phyloP scores from a whole-genome alignment of 2,888 invertebrate genomes.

The Gymnocheta viridis region DNA sequence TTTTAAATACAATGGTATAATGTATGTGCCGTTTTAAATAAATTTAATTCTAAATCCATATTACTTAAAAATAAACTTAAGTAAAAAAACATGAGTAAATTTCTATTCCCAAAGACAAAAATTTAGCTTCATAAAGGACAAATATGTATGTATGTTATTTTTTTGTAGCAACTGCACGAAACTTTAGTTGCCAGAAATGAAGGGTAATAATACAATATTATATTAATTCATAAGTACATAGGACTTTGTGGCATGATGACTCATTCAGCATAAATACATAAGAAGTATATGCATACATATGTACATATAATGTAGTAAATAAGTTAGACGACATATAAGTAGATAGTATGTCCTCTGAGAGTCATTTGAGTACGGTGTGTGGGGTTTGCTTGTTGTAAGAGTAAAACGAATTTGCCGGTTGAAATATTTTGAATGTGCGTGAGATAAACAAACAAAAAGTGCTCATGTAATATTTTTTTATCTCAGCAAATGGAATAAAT shows the following conservation, averaged over 20 bases:
- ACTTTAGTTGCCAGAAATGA: background rate
- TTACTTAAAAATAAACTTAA: too few relatives aligned
- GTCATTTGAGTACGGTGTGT: background rate
- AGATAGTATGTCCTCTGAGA: too few relatives aligned
- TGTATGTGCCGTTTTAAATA: too few relatives aligned
- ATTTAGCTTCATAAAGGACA: too few relatives aligned
- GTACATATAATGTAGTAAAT: conserved; percentile 9
- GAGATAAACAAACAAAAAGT: conserved; percentile 31
- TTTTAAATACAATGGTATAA: too few relatives aligned
- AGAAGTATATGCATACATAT: background rate
- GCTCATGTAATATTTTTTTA: background rate
- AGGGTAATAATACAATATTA: background rate
- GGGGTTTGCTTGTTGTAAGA: background rate
- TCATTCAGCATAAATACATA: conserved; percentile 19
- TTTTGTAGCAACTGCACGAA: background rate
- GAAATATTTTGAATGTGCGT: conserved; percentile 11
- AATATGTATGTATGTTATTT: too few relatives aligned
- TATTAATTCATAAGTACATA: background rate
- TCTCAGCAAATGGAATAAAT: background rate
- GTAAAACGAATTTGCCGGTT: background rate
- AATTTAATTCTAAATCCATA: too few relatives aligned
- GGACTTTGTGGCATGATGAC: conserved; percentile 23
- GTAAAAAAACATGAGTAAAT: too few relatives aligned
- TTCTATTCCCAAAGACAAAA: too few relatives aligned
- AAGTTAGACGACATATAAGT: conserved; percentile 26